Percentiles rank a stretch among this genome's conserved stretches.
Conservation (phyloP, 2,797 vertebrate species). For the Pipistrellus pygmaeus region DNA sequence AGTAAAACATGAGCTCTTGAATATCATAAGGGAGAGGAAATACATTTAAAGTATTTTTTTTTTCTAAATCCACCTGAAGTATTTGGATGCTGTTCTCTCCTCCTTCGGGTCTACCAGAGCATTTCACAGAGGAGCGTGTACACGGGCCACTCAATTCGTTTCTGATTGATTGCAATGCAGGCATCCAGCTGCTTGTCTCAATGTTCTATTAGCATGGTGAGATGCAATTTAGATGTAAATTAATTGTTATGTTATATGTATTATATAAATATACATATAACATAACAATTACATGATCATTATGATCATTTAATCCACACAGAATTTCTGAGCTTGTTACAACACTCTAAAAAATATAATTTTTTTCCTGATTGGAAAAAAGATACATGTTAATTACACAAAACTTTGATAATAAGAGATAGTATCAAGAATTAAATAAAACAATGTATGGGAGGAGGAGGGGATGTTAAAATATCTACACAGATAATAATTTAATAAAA, state of each 20-base stretch:
- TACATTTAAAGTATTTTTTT: too few relatives aligned
- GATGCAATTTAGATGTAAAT: background rate
- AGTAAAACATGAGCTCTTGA: background rate
- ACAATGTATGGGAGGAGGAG: too few relatives aligned
- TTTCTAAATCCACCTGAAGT: too few relatives aligned
- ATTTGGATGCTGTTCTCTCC: background rate
- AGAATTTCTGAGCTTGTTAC: slow-evolving; percentile 26
- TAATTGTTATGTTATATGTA: background rate
- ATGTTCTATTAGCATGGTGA: background rate
- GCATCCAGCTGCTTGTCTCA: background rate
- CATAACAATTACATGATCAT: too few relatives aligned
- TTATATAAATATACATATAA: too few relatives aligned
- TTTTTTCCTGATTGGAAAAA: slow-evolving; percentile 50
- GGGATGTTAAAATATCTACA: too few relatives aligned
- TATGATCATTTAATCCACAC: background rate
- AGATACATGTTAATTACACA: background rate
- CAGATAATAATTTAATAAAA: too few relatives aligned
- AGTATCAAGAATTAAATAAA: background rate
- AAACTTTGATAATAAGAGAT: background rate
- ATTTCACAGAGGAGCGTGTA: background rate
- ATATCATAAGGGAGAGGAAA: background rate
- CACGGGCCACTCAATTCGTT: background rate
- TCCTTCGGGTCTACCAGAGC: background rate
- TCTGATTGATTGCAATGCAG: background rate
- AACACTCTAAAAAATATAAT: background rate